Base-by-base conservation (phyloP, 1,140 invertebrate genomes). In the Eriocheir sinensis region DNA sequence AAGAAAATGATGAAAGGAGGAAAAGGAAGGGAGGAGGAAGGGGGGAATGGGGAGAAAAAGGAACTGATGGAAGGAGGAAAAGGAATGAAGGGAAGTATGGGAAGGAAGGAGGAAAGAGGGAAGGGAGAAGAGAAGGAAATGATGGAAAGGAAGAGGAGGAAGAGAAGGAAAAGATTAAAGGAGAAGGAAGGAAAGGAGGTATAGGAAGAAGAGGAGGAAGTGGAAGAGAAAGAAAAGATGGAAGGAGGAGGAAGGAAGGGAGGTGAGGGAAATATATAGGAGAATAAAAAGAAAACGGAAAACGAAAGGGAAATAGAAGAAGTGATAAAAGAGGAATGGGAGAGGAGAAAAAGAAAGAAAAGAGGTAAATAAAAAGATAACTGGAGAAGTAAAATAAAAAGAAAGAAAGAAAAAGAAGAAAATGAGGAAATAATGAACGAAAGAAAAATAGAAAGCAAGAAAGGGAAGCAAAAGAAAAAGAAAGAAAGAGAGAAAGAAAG, bases 401-500 rank as follows among this genome's bases (percentile, higher is more conserved):
- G 60, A n/a, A n/a, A 72, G 60, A 72, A 72, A 15, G n/a, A 72
- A n/a, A n/a, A n/a, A 15, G n/a, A 72, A n/a, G n/a, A 72, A n/a
- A 72, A 72, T 15, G n/a, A 72, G 60, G n/a, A n/a, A n/a, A 72
- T 15, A n/a, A 72, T 15, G 60, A 72, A n/a, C 12, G n/a, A 72
- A 15, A 72, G 60, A n/a, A 72, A 72, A n/a, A 72, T 15, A n/a
- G n/a, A 72, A n/a, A 72, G n/a, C 12, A 72, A 72, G 60, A 72
- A n/a, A n/a, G n/a, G 60, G n/a, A 72, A n/a, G 60, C 12, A n/a
- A n/a, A 72, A n/a, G 60, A 72, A n/a, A n/a, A 72, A n/a, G 60
- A 72, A 72, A n/a, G n/a, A n/a, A n/a, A 72, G n/a, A n/a, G n/a
- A 72, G 60, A 72, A 72, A n/a, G 60, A 72, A 72, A 72, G 60